Evolutionary conservation across 2,888 invertebrate species (phyloP).

Genomic region (Cyrtodaria siliqua): DNA sequence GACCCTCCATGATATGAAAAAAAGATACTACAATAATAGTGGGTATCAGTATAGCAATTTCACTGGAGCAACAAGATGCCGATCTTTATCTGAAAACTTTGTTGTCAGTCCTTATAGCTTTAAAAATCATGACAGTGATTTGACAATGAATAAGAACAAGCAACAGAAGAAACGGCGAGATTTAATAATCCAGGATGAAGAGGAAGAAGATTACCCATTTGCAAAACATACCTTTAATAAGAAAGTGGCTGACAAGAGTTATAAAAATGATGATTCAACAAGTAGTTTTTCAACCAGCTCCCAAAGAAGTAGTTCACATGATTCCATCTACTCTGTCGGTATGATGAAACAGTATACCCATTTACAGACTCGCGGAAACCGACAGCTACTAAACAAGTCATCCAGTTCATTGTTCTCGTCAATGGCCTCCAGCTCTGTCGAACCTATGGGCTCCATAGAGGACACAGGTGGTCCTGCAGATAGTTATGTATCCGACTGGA

Average conservation of each 20-base stretch:
- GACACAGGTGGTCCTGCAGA: slow-evolving; percentile 7
- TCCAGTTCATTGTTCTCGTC: slow-evolving; percentile 55
- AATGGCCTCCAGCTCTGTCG: slow-evolving; percentile 39
- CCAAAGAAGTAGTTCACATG: slow-evolving; percentile 30
- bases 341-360: slow-evolving; percentile 49
- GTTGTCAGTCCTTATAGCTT: slow-evolving; percentile 1
- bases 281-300: slow-evolving; percentile 39
- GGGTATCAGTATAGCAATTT: slow-evolving; percentile 16
- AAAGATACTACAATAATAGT: neutral
- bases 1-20: neutral
- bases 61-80: slow-evolving; percentile 11
- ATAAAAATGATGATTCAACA: slow-evolving; percentile 7
- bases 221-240: slow-evolving; percentile 72
- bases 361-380: slow-evolving; percentile 16
- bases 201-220: slow-evolving; percentile 73
- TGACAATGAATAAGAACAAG: slow-evolving; percentile 26
- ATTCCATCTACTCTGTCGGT: slow-evolving; percentile 49
- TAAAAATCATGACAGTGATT: slow-evolving; percentile 1
- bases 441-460: slow-evolving; percentile 7
- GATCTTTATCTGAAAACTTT: slow-evolving; percentile 5
- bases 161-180: slow-evolving; percentile 53
- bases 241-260: slow-evolving; percentile 35
- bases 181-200: slow-evolving; percentile 77
- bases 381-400: slow-evolving; percentile 12
- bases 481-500: slow-evolving; percentile 1